Percentiles rank a stretch among this genome's conserved stretches.
Evolutionary conservation across 2,797 vertebrate genomes (phyloP).

Genomic region (Antennarius maculatus): DNA sequence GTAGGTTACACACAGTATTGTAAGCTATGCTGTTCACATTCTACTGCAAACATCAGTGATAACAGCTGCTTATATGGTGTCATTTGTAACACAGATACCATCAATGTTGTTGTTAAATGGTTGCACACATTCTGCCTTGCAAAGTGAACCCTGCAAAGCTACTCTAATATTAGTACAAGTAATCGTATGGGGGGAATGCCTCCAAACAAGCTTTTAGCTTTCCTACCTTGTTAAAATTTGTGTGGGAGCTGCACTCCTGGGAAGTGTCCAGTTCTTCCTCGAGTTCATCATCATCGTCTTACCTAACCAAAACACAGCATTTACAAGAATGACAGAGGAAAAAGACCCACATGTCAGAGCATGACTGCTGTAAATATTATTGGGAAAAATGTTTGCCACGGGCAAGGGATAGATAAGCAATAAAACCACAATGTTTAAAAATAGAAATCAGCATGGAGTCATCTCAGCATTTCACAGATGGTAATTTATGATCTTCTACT

Average conservation of each 20-base stretch:
- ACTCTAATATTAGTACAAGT: neutral
- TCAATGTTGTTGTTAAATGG: slow-evolving; percentile 14
- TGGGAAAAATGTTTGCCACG: slow-evolving; percentile 56
- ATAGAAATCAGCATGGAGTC: slow-evolving; percentile 58
- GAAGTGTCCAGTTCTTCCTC: slow-evolving; percentile 15
- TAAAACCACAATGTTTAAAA: slow-evolving; percentile 58
- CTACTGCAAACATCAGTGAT: slow-evolving; percentile 15
- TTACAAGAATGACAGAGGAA: slow-evolving; percentile 43
- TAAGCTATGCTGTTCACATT: slow-evolving; percentile 28
- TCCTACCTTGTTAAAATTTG: slow-evolving; percentile 2
- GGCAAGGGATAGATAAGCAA: slow-evolving; percentile 67
- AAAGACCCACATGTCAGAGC: slow-evolving; percentile 39
- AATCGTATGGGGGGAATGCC: neutral
- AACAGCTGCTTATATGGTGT: slow-evolving; percentile 7
- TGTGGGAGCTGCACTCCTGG: slow-evolving; percentile 1
- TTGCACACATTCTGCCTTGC: slow-evolving; percentile 5
- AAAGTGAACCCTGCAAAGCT: slow-evolving; percentile 10
- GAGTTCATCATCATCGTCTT: slow-evolving; percentile 34
- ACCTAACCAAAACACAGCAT: slow-evolving; percentile 42
- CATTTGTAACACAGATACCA: slow-evolving; percentile 10
- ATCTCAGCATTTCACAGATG: slow-evolving; percentile 39
- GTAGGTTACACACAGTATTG: slow-evolving; percentile 43
- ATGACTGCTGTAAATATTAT: slow-evolving; percentile 61
- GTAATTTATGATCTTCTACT: slow-evolving; percentile 68
- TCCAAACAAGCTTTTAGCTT: neutral